These are phyloP conservation scores for Cynaeus angustus DNA, from an alignment of 2,888 invertebrate genomes.

Conservation along the genomic window DNA sequence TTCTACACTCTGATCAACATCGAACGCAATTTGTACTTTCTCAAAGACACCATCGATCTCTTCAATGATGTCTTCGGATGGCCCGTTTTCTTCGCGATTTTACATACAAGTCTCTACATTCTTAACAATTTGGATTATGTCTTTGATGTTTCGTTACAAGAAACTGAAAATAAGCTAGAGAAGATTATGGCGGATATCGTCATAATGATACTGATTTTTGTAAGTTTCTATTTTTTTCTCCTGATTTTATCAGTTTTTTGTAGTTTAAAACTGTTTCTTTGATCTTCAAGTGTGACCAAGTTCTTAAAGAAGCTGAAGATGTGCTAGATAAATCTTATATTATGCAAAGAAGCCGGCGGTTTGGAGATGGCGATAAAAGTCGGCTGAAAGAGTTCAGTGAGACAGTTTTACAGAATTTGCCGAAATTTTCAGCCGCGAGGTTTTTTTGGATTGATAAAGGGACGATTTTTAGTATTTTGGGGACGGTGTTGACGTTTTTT, in stretches of 20 bases:
- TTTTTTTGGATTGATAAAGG: slow-evolving; percentile 8
- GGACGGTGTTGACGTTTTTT: slow-evolving; percentile 10
- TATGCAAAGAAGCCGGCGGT: neutral
- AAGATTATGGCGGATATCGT: neutral
- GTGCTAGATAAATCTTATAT: neutral
- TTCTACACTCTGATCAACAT: neutral
- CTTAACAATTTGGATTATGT: neutral
- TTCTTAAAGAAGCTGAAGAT: neutral
- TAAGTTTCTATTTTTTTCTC: neutral
- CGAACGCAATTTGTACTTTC: neutral
- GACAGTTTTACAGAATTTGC: slow-evolving; percentile 12
- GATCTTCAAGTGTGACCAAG: neutral
- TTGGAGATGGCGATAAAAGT: neutral
- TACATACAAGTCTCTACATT: neutral
- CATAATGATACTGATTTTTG: neutral
- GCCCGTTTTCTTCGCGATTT: neutral
- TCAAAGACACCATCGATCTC: neutral
- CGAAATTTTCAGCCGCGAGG: slow-evolving; percentile 18
- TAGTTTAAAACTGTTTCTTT: neutral
- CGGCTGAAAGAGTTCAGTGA: slow-evolving; percentile 5
- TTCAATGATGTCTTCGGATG: neutral
- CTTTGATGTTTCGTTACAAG: neutral
- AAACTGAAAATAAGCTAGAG: neutral
- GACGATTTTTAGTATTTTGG: slow-evolving; percentile 18
- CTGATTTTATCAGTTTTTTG: too few species aligned